phyloP scores from a whole-genome alignment of 2,888 invertebrate species.

The Nemurella pictetii region DNA sequence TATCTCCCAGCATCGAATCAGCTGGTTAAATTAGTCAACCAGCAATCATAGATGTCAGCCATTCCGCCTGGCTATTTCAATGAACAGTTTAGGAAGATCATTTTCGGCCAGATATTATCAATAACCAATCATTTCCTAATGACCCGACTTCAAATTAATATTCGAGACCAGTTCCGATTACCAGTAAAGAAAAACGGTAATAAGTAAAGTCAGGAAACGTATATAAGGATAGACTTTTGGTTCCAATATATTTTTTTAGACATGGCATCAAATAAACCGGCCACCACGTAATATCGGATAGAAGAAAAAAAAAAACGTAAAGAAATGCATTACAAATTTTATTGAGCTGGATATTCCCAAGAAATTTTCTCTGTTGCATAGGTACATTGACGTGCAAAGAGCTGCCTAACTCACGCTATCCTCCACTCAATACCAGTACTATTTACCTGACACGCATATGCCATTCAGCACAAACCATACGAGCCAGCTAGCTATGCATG shows the following conservation, averaged over 20 bases:
- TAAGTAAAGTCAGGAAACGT: not conserved
- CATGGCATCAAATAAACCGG: too few relatives aligned
- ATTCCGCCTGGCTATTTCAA: not conserved
- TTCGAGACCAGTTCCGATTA: not conserved
- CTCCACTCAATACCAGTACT: conserved; percentile 1
- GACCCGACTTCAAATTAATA: not conserved
- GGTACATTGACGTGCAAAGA: not conserved
- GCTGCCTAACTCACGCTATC: not conserved
- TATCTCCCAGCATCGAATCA: not conserved
- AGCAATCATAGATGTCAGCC: not conserved
- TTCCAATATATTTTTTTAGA: not conserved
- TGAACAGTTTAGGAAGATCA: not conserved
- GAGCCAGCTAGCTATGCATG: too few relatives aligned
- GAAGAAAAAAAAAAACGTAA: not conserved
- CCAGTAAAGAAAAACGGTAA: not conserved
- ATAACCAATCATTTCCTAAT: not conserved
- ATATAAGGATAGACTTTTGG: not conserved
- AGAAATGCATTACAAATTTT: not conserved
- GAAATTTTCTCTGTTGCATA: not conserved
- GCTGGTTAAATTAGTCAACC: not conserved
- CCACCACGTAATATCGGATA: too few relatives aligned
- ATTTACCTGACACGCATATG: not conserved
- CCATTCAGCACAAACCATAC: not conserved
- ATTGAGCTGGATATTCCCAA: not conserved
- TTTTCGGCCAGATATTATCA: not conserved